A percentile compares a stretch with the other conserved stretches of the same genome.
Conservation (phyloP, 2,113 vertebrate species). For the Dasypus novemcinctus region DNA sequence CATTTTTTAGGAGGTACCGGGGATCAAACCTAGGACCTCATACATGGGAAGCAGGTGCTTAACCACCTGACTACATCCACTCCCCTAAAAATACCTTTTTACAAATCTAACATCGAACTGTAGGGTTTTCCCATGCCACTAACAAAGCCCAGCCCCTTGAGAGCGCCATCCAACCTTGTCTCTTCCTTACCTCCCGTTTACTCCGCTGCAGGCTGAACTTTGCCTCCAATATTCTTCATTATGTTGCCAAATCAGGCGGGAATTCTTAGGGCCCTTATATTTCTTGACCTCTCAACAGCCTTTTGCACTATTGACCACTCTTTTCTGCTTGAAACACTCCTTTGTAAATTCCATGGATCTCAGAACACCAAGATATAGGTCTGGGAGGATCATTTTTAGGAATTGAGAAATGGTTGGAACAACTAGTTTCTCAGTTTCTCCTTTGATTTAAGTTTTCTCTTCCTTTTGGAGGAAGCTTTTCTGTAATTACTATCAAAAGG, state of each 20-base stretch:
- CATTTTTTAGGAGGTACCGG: too few relatives aligned
- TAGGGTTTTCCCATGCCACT: neutral
- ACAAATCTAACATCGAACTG: neutral
- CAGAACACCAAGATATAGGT: neutral
- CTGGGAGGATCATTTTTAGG: neutral
- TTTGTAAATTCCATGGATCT: neutral
- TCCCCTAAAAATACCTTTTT: neutral
- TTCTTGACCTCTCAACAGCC: neutral
- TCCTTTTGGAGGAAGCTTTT: neutral
- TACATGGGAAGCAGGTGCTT: too few relatives aligned
- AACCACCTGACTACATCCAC: too few relatives aligned
- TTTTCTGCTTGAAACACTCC: constrained; percentile 4
- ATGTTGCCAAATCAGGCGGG: neutral
- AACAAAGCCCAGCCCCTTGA: neutral
- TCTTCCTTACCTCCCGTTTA: neutral
- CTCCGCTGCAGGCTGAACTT: neutral
- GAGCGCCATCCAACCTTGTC: too few relatives aligned
- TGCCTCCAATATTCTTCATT: neutral
- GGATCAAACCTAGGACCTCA: too few relatives aligned
- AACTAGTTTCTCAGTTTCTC: neutral
- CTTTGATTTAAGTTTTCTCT: neutral
- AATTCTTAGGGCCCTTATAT: neutral
- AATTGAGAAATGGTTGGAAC: neutral
- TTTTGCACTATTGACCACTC: neutral
- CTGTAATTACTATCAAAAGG: neutral